Evolutionary conservation across 2,113 vertebrate genomes (phyloP), one percentile per base, ranked within the genome.

Genomic region (Mormyrus iriodes): DNA sequence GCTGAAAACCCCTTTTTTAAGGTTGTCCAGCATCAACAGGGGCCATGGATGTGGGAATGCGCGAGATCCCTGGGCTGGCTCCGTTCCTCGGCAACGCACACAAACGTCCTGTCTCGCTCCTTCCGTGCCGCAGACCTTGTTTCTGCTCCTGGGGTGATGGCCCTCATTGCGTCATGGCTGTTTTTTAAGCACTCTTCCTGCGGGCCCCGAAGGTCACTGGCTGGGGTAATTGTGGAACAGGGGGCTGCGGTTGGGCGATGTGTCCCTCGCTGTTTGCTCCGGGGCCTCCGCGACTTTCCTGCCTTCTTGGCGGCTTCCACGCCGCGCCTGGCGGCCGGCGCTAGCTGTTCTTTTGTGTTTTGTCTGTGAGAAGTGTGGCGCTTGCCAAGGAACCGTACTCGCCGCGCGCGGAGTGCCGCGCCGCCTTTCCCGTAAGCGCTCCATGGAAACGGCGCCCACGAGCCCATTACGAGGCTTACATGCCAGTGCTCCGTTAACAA

Each of bases 331-430:
- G 69, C 48, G 31, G 69, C 69, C 69, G n/a, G 17, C 46, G 12
- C 69, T 89, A 83, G 53, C 88, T 46, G 76, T n/a, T 85, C 88
- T 84, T 89, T 84, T 53, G 76, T 89, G 79, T 85, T 84, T 24
- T 83, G 21, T 89, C 88, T 89, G 76, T 89, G 88, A 89, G 76
- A 89, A 89, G 31, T 24, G 21, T 21, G 4, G 9, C 9, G 52
- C 51, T 89, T 84, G 76, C 88, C 76, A 89, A 89, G 31, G 39
- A 84, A 3, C 51, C 52, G 8, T 13, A 39, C 24, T 82, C 44
- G 17, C 76, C 49, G 19, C 39, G 10, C 35, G 51, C 3, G 55
- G 39, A n/a, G 44, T 9, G 42, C 82, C 82, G 9, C 19, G 19
- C 82, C 10, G 82, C 39, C 82, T 84, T 84, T 73, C 61, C 87